Base-by-base conservation (phyloP, 2,113 vertebrate genomes). In the Rhegmatorhina hoffmannsi region DNA sequence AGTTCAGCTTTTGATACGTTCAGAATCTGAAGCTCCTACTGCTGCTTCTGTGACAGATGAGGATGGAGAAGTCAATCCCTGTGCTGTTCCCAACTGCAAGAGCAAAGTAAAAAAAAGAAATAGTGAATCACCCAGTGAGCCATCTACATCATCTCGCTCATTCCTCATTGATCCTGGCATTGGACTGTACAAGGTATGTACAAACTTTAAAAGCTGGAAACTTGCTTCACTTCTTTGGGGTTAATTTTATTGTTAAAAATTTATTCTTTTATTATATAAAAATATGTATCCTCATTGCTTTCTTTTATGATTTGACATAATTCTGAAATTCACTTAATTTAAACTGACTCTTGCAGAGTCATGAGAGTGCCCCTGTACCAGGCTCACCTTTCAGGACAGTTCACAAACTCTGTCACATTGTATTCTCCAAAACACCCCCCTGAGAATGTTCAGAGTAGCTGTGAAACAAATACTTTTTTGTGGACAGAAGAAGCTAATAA, bases 1-100 rank as follows among this genome's bases (percentile, higher is more conserved):
- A 93, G 98, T 99, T 96, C 99, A 99, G 97, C 98, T 99, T 93
- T 98, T 99, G 88, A 99, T 99, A 95, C 99, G 99, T 84, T 98
- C 99, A 59, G 98, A 99, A 78, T 97, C 98, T 29, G 99, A 99
- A 96, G 96, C 98, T 95, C 97, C 98, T 49, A 97, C 98, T 68
- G 94, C 98, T 89, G 97, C 98, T 91, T 98, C 98, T 77, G 94
- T 96, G 94, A 84, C 97, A 95, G 98, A 98, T 97, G 96, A 96
- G 53, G 98, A 98, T 95, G 92, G 97, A 49, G 98, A 98, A n/a
- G 96, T 97, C 29, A 98, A 94, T 87, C 78, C 89, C 68, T 98
- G 73, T 85, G 67, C 92, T 90, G 94, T 97, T 94, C 95, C 91
- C 81, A 96, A 96, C 94, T 97, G 97, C 95, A 98, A 98, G 98